Evolutionary conservation across 1,140 invertebrate species (phyloP), one percentile per base, ranked within the genome.

Genomic region (Panagrolaimus sp.): DNA sequence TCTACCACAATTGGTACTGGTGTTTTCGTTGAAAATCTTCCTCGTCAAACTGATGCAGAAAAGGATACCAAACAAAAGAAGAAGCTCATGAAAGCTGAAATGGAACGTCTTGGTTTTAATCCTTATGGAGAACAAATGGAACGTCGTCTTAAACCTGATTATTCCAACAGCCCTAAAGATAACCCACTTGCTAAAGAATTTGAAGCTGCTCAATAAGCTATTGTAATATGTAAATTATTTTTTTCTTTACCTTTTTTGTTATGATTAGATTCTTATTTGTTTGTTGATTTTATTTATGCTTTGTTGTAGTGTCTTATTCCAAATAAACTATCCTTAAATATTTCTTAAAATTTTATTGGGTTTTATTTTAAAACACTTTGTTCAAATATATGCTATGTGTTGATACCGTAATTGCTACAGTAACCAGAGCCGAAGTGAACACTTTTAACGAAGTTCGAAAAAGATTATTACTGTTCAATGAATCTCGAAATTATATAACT

Each of bases 61-160:
- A 83, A 83, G 48, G 81, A 82, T 26, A 73, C 73, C 8, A 79
- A 73, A 47, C 43, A 26, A n/a, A 71, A 69, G 67, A 82, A 82
- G 69, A 72, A 72, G 69, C 38, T 73, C 58, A 82, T 81, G 80
- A 83, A 77, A 55, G 70, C 76, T 7, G 79, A 81, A 45, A 70
- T 75, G 73, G 74, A 81, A 52, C 68, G 79, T 66, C 52, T 75
- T 12, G 80, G 80, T 26, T 82, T 82, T 76, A 82, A 82, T 46
- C 80, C 80, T 6, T 82, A 83, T 68, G 78, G 75, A 67, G 80
- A 77, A 46, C 38, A 71, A n/a, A 43, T 70, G 43, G 76, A 83
- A 71, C 76, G 71, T 43, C 62, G 79, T 10, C 70, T 77, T 32
- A 80, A 80, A 58, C 79, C 80, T 8, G 80, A 82, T 62, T 82